Percentiles rank a stretch among this genome's conserved stretches.
These are phyloP conservation scores for Synodontis membranacea DNA, from an alignment of 2,113 vertebrate genomes.

Conservation along the genomic window DNA sequence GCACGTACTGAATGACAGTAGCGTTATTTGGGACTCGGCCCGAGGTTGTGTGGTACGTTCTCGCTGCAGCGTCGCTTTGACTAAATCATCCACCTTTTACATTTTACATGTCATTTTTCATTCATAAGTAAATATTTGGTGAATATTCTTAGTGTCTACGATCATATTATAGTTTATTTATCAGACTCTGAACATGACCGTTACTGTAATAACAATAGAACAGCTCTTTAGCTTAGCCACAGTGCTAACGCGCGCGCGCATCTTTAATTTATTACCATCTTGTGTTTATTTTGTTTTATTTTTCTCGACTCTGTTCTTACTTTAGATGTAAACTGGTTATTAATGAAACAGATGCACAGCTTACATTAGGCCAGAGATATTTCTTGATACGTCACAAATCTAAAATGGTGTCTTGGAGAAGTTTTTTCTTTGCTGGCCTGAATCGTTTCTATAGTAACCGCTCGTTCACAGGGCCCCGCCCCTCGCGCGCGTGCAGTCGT, in stretches of 20 bases:
- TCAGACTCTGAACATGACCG: too few species aligned
- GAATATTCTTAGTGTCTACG: neutral
- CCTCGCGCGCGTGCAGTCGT: too few species aligned
- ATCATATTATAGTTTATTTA: neutral
- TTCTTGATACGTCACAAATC: neutral
- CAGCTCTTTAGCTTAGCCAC: neutral
- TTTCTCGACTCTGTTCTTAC: neutral
- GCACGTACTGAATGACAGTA: neutral
- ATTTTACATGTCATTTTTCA: neutral
- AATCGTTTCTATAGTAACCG: too few species aligned
- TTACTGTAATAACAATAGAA: neutral
- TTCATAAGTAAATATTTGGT: neutral
- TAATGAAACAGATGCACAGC: too few species aligned
- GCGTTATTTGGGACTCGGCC: neutral
- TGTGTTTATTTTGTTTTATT: neutral
- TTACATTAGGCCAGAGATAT: neutral
- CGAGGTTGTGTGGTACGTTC: neutral
- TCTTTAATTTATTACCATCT: neutral
- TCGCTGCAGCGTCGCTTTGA: neutral
- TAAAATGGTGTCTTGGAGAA: neutral
- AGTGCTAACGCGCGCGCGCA: neutral
- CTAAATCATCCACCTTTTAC: neutral
- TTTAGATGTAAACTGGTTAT: neutral
- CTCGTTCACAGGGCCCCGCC: too few species aligned
- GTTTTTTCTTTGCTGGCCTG: neutral